phyloP scores from a whole-genome alignment of 2,797 vertebrate species.

The Anolis apletophallus region DNA sequence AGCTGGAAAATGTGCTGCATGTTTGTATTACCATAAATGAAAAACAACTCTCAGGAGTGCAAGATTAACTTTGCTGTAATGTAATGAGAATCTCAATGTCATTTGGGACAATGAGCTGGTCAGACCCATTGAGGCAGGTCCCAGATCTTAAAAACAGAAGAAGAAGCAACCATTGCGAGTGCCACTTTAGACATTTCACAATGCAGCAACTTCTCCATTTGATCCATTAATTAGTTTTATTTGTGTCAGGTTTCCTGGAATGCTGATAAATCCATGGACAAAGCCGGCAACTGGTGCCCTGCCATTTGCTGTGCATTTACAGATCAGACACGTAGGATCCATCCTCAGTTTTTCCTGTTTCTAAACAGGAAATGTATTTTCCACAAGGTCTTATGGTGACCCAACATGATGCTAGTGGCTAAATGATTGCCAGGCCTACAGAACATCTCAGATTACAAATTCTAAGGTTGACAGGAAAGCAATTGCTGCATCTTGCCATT shows the following conservation, averaged over 20 bases:
- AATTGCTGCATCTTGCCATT: background rate
- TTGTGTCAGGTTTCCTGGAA: background rate
- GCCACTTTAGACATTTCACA: background rate
- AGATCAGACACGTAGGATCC: background rate
- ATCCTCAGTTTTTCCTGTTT: background rate
- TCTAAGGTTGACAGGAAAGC: background rate
- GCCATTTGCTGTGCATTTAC: background rate
- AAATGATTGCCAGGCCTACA: background rate
- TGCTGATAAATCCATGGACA: background rate
- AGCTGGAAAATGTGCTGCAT: conserved; percentile 46
- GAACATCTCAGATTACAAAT: background rate
- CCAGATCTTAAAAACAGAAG: background rate
- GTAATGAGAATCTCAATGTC: conserved; percentile 15
- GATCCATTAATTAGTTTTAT: background rate
- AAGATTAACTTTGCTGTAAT: conserved; percentile 1
- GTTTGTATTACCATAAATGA: conserved; percentile 37
- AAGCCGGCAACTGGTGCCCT: background rate
- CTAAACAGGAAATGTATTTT: background rate
- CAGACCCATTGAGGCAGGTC: background rate
- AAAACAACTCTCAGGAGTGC: background rate
- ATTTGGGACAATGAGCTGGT: background rate
- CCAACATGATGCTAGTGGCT: background rate
- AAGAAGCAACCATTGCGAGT: background rate
- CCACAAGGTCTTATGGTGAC: too few species aligned
- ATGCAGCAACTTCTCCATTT: background rate